A percentile compares a stretch with the other conserved stretches of the same genome.
These are phyloP conservation scores for Pelobates fuscus DNA, from an alignment of 2,113 vertebrate species.

Conservation along the genomic window DNA sequence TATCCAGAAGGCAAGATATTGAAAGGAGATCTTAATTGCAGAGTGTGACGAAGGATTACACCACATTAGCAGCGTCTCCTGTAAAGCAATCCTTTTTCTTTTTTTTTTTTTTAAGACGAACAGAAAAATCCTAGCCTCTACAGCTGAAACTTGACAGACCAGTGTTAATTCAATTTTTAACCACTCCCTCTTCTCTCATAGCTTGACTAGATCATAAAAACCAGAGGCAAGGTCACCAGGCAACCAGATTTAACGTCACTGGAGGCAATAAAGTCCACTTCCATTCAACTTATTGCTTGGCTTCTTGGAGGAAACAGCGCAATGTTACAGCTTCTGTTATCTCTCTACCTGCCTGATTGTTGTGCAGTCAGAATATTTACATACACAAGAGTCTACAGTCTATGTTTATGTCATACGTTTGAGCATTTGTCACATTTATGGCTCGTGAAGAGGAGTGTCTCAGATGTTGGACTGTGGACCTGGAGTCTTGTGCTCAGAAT, in stretches of 20 bases:
- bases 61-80: neutral
- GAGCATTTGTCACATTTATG: conserved; percentile 29
- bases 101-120: neutral
- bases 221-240: conserved; percentile 63
- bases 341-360: conserved; percentile 4
- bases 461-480: conserved; percentile 38
- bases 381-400: conserved; percentile 12
- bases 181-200: conserved; percentile 60
- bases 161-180: conserved; percentile 48
- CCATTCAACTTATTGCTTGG: conserved; percentile 49
- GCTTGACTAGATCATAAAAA: conserved; percentile 63
- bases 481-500: conserved; percentile 1
- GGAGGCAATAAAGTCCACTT: conserved; percentile 61
- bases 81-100: neutral
- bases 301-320: conserved; percentile 40
- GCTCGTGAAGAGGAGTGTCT: conserved; percentile 26
- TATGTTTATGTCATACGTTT: conserved; percentile 20
- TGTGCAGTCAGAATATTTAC: conserved; percentile 8
- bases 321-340: conserved; percentile 16
- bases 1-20: conserved; percentile 29
- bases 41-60: neutral
- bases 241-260: conserved; percentile 62
- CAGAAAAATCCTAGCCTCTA: conserved; percentile 39
- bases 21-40: neutral
- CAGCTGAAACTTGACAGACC: conserved; percentile 52